Conservation (phyloP, 2,888 invertebrate genomes). For the Lasioglossum pauxillum region DNA sequence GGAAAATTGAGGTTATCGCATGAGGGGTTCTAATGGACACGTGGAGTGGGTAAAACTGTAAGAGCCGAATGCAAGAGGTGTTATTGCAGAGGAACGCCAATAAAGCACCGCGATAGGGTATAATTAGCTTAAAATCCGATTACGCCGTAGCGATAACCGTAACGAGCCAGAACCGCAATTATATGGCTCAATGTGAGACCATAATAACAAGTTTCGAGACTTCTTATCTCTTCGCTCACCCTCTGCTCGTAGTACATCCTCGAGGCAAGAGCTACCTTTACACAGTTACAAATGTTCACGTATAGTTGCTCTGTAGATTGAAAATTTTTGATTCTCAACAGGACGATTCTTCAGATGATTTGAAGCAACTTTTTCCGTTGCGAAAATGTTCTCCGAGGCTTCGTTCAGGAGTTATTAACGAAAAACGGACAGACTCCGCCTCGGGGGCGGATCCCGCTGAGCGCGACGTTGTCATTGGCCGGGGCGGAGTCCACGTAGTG, state of each 20-base stretch:
- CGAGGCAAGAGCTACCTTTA: slow-evolving; percentile 22
- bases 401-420: too few species aligned
- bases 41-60: neutral
- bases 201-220: slow-evolving; percentile 69
- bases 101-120: slow-evolving; percentile 33
- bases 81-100: slow-evolving; percentile 28
- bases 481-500: too few species aligned
- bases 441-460: too few species aligned
- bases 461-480: too few species aligned
- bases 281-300: slow-evolving; percentile 68
- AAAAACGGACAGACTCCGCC: too few species aligned
- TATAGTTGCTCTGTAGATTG: neutral
- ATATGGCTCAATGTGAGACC: slow-evolving; percentile 58
- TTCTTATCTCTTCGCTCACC: slow-evolving; percentile 64
- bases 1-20: too few species aligned
- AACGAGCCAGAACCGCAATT: slow-evolving; percentile 68
- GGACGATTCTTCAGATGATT: too few species aligned
- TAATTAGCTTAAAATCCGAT: slow-evolving; percentile 50
- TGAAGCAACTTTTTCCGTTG: too few species aligned
- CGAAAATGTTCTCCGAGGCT: too few species aligned
- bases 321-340: neutral
- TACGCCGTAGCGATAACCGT: slow-evolving; percentile 54
- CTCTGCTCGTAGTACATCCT: slow-evolving; percentile 15
- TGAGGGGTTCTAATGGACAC: neutral
- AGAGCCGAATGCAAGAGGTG: neutral